Evolutionary conservation across 2,797 vertebrate genomes (phyloP).

Genomic region (Neopelma chrysocephalum): DNA sequence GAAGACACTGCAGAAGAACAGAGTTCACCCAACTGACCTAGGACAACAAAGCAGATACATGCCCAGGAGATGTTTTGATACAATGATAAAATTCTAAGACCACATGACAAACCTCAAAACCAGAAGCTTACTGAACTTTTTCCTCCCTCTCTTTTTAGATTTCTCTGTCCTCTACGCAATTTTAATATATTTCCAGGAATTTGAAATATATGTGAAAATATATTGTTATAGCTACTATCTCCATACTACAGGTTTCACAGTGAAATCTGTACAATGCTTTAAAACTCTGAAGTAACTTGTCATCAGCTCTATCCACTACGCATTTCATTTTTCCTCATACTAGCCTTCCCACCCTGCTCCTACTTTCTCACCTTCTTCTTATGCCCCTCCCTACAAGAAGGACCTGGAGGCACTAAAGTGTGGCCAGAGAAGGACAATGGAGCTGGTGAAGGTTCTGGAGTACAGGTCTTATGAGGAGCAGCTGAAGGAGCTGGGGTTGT

Average conservation of each 20-base stretch:
- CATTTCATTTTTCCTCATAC: neutral
- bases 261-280: neutral
- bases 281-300: neutral
- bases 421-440: neutral
- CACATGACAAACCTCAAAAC: neutral
- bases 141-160: neutral
- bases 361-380: neutral
- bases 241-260: neutral
- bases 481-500: neutral
- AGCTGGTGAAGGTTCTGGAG: neutral
- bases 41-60: neutral
- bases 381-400: neutral
- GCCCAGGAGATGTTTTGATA: rapidly evolving
- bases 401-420: neutral
- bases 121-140: neutral
- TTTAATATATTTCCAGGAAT: neutral
- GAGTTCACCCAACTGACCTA: neutral
- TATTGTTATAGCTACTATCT: neutral
- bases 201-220: neutral
- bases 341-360: neutral
- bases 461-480: neutral
- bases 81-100: neutral
- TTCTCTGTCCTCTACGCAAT: rapidly evolving
- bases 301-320: neutral
- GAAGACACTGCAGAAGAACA: neutral